Percentiles rank a stretch among this genome's conserved stretches.
Evolutionary conservation across 2,888 invertebrate species (phyloP).

Genomic region (Morpho helenor): DNA sequence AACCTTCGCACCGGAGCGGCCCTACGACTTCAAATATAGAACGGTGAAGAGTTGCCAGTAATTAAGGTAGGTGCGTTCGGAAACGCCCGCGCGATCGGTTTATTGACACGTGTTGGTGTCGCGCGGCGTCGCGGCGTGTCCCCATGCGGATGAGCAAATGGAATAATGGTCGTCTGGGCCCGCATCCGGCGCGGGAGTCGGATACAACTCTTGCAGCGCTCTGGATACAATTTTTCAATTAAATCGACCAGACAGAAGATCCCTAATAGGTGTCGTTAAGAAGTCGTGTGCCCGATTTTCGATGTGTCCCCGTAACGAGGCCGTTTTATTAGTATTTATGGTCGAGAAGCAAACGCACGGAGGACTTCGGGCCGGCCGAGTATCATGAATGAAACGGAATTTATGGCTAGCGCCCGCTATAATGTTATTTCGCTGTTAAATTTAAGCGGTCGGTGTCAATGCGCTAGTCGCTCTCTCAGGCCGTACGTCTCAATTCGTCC

Average conservation of each 20-base stretch:
- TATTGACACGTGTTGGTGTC: conserved; percentile 64
- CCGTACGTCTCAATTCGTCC: conserved; percentile 45
- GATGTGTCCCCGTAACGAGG: conserved; percentile 75
- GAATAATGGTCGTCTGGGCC: conserved; percentile 78
- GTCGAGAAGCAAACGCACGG: conserved; percentile 64
- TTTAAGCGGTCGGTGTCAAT: conserved; percentile 39
- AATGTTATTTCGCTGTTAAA: conserved; percentile 48
- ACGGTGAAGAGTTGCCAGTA: conserved; percentile 42
- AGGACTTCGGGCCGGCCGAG: conserved; percentile 44
- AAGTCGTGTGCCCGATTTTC: conserved; percentile 78
- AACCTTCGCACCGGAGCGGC: conserved; percentile 48
- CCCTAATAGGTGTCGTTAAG: conserved; percentile 79
- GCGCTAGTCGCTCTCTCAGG: conserved; percentile 24
- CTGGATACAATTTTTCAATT: conserved; percentile 79
- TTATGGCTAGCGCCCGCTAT: conserved; percentile 67
- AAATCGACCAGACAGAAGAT: conserved; percentile 77
- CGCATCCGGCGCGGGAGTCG: conserved; percentile 76
- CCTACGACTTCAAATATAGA: conserved; percentile 57
- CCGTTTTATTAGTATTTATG: conserved; percentile 77
- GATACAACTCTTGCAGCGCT: conserved; percentile 75
- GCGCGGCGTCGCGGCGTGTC: conserved; percentile 43
- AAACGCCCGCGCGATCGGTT: conserved; percentile 50
- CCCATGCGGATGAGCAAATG: conserved; percentile 78
- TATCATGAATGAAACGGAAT: conserved; percentile 70
- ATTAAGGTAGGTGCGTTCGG: conserved; percentile 46